These are phyloP conservation scores for Anastrepha ludens DNA, from an alignment of 1,140 invertebrate species.

Conservation along the genomic window DNA sequence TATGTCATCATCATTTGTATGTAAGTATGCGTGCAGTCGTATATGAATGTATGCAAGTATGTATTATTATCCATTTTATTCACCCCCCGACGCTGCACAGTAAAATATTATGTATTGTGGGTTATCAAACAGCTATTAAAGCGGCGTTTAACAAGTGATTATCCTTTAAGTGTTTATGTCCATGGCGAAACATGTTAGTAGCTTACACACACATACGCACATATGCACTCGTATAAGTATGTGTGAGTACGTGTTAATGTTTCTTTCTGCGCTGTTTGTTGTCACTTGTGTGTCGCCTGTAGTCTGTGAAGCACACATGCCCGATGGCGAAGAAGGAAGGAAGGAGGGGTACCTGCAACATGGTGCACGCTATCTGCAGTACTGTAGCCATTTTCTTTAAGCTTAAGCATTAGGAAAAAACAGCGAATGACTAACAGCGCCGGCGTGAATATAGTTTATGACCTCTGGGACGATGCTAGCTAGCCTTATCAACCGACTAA, in stretches of 20 bases:
- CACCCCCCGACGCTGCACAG: too few relatives aligned
- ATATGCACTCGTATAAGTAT: too few relatives aligned
- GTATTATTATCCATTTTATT: too few relatives aligned
- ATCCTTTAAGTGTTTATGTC: slow-evolving; percentile 20
- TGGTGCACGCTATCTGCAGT: background rate
- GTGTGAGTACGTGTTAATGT: background rate
- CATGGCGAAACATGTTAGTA: background rate
- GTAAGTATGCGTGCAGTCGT: too few relatives aligned
- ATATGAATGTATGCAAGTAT: too few relatives aligned
- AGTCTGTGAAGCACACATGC: background rate
- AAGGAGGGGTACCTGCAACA: background rate
- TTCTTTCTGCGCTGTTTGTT: background rate
- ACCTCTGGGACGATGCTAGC: background rate
- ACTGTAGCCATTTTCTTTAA: background rate
- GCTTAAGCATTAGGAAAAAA: background rate
- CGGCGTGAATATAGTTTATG: background rate
- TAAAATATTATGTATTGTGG: background rate
- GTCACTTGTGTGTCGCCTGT: background rate
- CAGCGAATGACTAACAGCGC: background rate
- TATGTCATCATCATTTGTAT: too few relatives aligned
- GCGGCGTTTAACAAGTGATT: slow-evolving; percentile 55
- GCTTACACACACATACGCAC: background rate
- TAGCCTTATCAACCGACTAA: background rate
- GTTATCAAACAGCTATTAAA: slow-evolving; percentile 26
- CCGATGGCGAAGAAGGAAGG: background rate